Percentiles rank a stretch among this genome's conserved stretches.
Conservation (phyloP, 2,888 invertebrate species). For the Cryptus viduatorius region DNA sequence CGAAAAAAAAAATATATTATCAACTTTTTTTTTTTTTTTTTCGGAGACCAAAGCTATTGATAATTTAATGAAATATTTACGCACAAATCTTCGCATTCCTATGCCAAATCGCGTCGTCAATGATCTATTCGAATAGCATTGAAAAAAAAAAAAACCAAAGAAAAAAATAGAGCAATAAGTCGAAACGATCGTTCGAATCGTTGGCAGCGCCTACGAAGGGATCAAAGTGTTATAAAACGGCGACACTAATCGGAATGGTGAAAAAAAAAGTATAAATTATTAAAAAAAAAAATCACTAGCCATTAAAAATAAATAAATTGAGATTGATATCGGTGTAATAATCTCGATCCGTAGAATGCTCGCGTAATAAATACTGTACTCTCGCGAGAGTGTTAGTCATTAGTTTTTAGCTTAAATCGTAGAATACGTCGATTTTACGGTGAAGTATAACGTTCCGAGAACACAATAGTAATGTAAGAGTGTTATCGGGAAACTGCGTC, state of each 20-base stretch:
- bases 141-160: not conserved
- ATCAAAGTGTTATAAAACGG: constrained; percentile 47
- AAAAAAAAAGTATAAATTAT: constrained; percentile 14
- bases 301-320: constrained; percentile 45
- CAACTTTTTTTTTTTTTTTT: not conserved
- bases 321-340: constrained; percentile 39
- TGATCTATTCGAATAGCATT: not conserved
- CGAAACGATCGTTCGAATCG: not conserved
- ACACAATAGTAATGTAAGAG: not conserved
- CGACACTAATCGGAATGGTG: not conserved
- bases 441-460: constrained; percentile 15
- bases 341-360: constrained; percentile 47
- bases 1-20: not conserved
- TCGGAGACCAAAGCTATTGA: not conserved
- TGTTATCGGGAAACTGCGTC: not conserved
- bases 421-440: constrained; percentile 20
- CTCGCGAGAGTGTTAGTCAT: constrained; percentile 33
- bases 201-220: constrained; percentile 39
- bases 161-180: not conserved
- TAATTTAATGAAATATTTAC: constrained; percentile 20
- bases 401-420: not conserved
- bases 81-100: constrained; percentile 52
- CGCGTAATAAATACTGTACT: constrained; percentile 3
- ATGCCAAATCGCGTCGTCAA: constrained; percentile 17
- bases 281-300: constrained; percentile 59